A percentile compares a stretch with the other conserved stretches of the same genome.
phyloP scores from a whole-genome alignment of 2,797 vertebrate genomes.

The Rallus crepitans region DNA sequence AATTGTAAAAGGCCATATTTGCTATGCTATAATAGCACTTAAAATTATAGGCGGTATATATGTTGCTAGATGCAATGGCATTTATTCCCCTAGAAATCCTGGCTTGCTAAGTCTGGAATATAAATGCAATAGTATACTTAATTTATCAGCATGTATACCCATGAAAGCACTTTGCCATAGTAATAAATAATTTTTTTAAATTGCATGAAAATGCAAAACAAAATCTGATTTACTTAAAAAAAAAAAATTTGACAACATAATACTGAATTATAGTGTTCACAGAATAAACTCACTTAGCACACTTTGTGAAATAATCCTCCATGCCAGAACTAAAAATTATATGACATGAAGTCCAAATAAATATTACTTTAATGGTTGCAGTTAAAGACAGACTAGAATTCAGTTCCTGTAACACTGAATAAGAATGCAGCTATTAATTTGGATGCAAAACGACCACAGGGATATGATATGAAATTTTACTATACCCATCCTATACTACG shows the following conservation, averaged over 20 bases:
- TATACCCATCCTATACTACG: neutral
- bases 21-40: neutral
- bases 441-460: neutral
- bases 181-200: neutral
- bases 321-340: neutral
- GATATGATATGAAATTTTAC: neutral
- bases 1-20: neutral
- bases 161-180: neutral
- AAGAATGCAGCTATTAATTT: neutral
- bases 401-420: neutral
- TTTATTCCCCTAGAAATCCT: neutral
- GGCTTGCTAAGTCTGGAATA: neutral
- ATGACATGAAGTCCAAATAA: neutral
- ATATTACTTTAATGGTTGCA: neutral
- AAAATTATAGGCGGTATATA: neutral
- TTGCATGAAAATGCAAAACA: neutral
- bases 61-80: neutral
- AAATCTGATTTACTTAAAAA: neutral
- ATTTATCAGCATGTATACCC: neutral
- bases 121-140: neutral
- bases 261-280: neutral
- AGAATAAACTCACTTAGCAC: neutral
- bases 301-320: neutral
- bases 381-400: neutral
- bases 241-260: neutral